Base-by-base conservation (phyloP, 2,113 vertebrate species). In the Baryphthengus martii region DNA sequence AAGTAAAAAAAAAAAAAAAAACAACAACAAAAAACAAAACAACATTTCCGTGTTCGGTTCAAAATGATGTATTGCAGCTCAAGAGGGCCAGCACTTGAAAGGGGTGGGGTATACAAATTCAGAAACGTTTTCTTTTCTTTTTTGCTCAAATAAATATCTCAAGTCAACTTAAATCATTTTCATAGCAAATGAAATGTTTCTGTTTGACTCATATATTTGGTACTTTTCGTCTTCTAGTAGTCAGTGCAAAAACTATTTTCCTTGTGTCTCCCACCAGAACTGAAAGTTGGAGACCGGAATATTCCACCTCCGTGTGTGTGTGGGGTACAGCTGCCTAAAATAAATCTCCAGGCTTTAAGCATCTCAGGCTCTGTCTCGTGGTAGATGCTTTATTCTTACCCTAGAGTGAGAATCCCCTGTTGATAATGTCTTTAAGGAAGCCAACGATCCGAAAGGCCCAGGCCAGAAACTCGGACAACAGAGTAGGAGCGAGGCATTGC, bases 351-450 rank as follows among this genome's bases (percentile, higher is more conserved):
- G 29, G 33, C 40, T 80, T 79, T 45, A 63, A 70, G 47, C 58
- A 70, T 88, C 77, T 75, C 23, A 5, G 39, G 13, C 53, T 78
- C 33, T 90, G 67, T 72, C 47, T 95, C n/a, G 1, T 37, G 47
- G 65, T 77, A 23, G 47, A 84, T 71, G 79, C 59, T 86, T 88
- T 94, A 67, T 82, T 91, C 91, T 92, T 89, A 53, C 82, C 75
- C 79, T 74, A 4, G 42, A 77, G 85, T 68, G 68, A 91, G 88
- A 90, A 88, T 96, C 42, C 78, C 78, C 25, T 77, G 53, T 29
- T 56, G 85, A 77, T 66, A 63, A 11, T 93, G 61, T 74, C 85
- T 93, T 85, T 91, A 88, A 88, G 92, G 59, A 94, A 91, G 63
- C 45, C 33, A 23, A 5, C 37, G 85, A 71, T 95, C 90, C 75